Base-by-base conservation (phyloP, 2,797 vertebrate genomes). In the Valencia hispanica region DNA sequence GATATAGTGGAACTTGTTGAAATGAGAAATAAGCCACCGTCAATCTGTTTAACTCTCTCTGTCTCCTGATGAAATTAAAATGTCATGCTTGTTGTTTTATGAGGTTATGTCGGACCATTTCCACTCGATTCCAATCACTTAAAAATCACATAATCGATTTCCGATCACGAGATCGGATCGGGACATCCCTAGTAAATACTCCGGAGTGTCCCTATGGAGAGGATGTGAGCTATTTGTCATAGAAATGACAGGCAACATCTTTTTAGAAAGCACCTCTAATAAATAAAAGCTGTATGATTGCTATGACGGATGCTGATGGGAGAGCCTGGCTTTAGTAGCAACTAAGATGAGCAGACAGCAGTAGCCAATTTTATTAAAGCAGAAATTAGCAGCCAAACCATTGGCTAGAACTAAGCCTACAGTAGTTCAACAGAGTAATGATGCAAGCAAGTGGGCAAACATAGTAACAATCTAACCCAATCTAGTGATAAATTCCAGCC, bases 181-280 rank as follows among this genome's bases (percentile, higher is more conserved):
- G n/a, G n/a, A n/a, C n/a, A n/a, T n/a, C n/a, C n/a, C n/a, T n/a
- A n/a, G n/a, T n/a, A n/a, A n/a, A n/a, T n/a, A n/a, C n/a, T n/a
- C n/a, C n/a, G 36, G 69, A 69, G 34, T 41, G 57, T 85, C 74
- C 79, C 65, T 22, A 70, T 70, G 82, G 80, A 87, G 50, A 66
- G 55, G 59, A 80, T 79, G 32, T 68, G 20, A 36, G 18, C 71
- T 68, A 68, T 75, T 70, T 80, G 25, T 73, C 70, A 53, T 73
- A 47, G 75, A 68, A 77, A 78, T 79, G 72, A 70, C 74, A 84
- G 51, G 59, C 77, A 75, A 70, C 81, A 70, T 80, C 45, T 83
- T 82, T 48, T 74, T 51, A 74, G 20, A 5, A 59, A 36, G 36
- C 45, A 22, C 70, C 50, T 30, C 11, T 69, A 73, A 59, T 72